Evolutionary conservation across 2,888 invertebrate species (phyloP).

Genomic region (Cephus runcator): DNA sequence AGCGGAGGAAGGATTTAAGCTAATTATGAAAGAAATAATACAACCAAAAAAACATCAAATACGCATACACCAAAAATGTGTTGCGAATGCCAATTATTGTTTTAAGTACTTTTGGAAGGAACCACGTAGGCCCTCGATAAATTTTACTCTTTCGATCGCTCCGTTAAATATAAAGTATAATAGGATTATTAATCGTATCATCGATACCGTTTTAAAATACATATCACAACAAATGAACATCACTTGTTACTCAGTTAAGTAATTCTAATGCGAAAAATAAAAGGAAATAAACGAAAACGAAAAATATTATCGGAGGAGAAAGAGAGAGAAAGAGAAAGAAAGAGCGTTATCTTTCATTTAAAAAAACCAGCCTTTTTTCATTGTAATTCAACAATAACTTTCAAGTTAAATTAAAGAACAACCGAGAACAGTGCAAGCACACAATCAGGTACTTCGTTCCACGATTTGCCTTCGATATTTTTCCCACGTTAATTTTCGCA

Average conservation of each 20-base stretch:
- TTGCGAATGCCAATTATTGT: not conserved
- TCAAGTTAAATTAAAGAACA: not conserved
- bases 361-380: not conserved
- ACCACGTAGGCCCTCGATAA: not conserved
- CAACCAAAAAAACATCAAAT: not conserved
- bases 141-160: not conserved
- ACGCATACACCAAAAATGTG: not conserved
- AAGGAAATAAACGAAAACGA: constrained; percentile 9
- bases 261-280: constrained; percentile 1
- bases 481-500: not conserved
- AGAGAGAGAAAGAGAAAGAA: not conserved
- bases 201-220: not conserved
- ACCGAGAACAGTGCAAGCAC: not conserved
- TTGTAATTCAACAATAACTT: not conserved
- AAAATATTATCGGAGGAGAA: constrained; percentile 1
- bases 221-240: not conserved
- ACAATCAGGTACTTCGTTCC: not conserved
- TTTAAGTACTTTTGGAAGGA: not conserved
- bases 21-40: not conserved
- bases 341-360: not conserved
- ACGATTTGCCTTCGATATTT: not conserved
- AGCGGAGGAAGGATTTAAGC: not conserved
- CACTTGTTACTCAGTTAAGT: not conserved
- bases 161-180: not conserved
- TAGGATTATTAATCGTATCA: not conserved